phyloP scores from a whole-genome alignment of 2,113 vertebrate genomes.

The Otolemur garnettii region DNA sequence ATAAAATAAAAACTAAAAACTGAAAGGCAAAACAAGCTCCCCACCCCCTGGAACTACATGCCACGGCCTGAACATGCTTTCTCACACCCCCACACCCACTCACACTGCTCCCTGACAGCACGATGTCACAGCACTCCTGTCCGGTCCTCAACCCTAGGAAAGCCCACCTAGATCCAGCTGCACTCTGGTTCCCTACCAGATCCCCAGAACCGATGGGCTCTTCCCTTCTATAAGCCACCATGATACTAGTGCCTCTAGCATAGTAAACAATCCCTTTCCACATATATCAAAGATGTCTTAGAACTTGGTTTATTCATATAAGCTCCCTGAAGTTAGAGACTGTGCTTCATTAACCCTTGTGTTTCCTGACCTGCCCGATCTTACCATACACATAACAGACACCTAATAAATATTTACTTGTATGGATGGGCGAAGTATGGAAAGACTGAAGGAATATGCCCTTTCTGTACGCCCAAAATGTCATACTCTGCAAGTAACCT shows the following conservation, averaged over 20 bases:
- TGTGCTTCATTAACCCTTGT: too few species aligned
- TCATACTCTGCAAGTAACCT: neutral
- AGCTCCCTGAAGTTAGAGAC: neutral
- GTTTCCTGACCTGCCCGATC: neutral
- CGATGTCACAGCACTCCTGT: neutral
- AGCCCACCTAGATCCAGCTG: neutral
- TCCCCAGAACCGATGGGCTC: neutral
- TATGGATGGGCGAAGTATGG: neutral
- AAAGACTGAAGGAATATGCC: too few species aligned
- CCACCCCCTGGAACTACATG: neutral
- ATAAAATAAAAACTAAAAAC: neutral
- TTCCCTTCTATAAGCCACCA: neutral
- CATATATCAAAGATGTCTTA: neutral
- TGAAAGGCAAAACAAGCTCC: neutral
- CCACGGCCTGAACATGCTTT: neutral
- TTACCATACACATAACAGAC: neutral
- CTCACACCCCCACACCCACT: accelerated
- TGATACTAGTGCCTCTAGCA: too few species aligned
- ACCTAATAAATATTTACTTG: neutral
- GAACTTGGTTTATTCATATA: neutral
- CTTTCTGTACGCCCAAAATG: neutral
- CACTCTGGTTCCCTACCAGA: accelerated
- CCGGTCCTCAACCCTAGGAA: neutral
- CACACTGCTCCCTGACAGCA: accelerated
- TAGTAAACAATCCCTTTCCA: neutral